Evolutionary conservation across 2,113 vertebrate genomes (phyloP).

Genomic region (Cyprinus carpio): DNA sequence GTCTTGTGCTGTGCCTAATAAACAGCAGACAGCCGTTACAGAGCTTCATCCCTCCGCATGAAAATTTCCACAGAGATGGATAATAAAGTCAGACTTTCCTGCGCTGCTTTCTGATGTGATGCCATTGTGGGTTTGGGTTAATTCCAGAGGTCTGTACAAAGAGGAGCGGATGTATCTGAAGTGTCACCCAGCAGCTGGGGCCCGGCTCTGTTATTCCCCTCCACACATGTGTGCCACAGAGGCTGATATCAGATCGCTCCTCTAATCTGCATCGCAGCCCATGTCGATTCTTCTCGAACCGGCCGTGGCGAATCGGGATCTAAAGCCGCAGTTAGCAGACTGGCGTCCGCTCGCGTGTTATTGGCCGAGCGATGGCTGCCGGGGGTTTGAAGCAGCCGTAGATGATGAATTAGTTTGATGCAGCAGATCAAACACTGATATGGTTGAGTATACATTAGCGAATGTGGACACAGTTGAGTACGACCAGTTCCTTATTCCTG

Average conservation of each 20-base stretch:
- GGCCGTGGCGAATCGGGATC: constrained; percentile 49
- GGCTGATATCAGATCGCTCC: constrained; percentile 68
- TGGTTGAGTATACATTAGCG: constrained; percentile 1
- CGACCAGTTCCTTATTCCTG: constrained; percentile 41
- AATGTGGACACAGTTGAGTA: constrained; percentile 28
- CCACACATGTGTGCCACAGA: constrained; percentile 87
- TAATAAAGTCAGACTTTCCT: constrained; percentile 80
- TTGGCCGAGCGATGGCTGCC: background rate
- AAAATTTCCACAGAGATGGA: constrained; percentile 78
- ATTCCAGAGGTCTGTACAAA: constrained; percentile 88
- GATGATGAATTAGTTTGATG: constrained; percentile 22
- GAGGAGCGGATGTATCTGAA: constrained; percentile 86
- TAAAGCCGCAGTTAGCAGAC: background rate
- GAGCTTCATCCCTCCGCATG: constrained; percentile 61
- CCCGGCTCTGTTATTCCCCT: constrained; percentile 52
- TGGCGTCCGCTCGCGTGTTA: background rate
- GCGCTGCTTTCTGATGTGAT: constrained; percentile 83
- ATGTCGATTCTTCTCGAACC: constrained; percentile 66
- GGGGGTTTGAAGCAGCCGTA: background rate
- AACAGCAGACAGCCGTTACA: constrained; percentile 65
- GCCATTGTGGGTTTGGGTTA: constrained; percentile 89
- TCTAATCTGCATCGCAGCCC: background rate
- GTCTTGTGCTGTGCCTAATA: constrained; percentile 64
- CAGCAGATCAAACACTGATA: constrained; percentile 31
- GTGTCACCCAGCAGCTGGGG: constrained; percentile 87